These are phyloP conservation scores for Sparus aurata DNA, from an alignment of 2,797 vertebrate species.

Conservation along the genomic window DNA sequence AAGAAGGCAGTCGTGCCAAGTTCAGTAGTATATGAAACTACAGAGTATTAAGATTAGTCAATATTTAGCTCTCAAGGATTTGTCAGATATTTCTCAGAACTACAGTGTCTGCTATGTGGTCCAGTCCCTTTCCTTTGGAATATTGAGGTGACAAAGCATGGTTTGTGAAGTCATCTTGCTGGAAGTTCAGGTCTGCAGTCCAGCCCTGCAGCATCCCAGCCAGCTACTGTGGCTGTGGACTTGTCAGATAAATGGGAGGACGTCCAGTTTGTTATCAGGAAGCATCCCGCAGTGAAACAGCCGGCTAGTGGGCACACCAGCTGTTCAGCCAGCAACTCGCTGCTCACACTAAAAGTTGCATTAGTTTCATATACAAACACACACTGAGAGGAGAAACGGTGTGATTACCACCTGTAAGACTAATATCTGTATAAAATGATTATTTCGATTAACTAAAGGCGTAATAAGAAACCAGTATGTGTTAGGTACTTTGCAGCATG, in stretches of 20 bases:
- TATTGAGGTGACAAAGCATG: background rate
- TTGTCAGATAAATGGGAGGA: slow-evolving; percentile 37
- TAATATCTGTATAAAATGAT: background rate
- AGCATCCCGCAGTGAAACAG: slow-evolving; percentile 58
- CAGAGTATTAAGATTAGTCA: background rate
- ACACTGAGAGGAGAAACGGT: background rate
- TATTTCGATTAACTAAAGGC: background rate
- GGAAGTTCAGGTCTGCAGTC: background rate
- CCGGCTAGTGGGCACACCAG: slow-evolving; percentile 49
- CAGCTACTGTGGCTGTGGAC: slow-evolving; percentile 4
- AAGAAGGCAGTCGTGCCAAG: background rate
- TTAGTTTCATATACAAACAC: slow-evolving; percentile 21
- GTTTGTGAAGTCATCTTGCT: slow-evolving; percentile 6
- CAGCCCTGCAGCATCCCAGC: slow-evolving; percentile 27
- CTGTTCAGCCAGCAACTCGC: slow-evolving; percentile 51
- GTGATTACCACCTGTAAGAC: too few relatives aligned
- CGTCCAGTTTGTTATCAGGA: slow-evolving; percentile 50
- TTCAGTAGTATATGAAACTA: background rate
- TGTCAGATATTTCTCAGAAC: background rate
- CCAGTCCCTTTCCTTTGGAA: background rate
- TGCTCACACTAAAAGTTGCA: slow-evolving; percentile 40
- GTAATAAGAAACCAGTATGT: background rate
- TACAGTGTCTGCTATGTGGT: background rate
- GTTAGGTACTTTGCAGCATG: background rate
- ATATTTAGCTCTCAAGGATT: background rate